Evolutionary conservation across 2,888 invertebrate species (phyloP), one percentile per base, ranked within the genome.

Genomic region (Cactoblastis cactorum): DNA sequence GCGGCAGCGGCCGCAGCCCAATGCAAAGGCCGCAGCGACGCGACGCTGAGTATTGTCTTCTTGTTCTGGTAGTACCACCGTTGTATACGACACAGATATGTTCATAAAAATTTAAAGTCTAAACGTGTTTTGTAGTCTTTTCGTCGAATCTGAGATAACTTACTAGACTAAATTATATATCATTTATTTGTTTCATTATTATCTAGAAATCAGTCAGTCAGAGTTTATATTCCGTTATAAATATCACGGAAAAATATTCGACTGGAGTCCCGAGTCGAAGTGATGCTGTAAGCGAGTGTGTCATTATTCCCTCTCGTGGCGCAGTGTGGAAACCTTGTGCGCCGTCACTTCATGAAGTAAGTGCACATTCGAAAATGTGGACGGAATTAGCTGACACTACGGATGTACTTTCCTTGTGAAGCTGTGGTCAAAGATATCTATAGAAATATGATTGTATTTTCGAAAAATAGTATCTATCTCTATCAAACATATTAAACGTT

Each of bases 71-170:
- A 76, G 75, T 73, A 77, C 74, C 77, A 72, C 71, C 71, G 62
- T 74, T 82, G 80, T 83, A 82, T 83, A 85, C 83, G 75, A 80
- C 77, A 79, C 76, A 82, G 88, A 89, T 89, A 89, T 89, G 88
- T 89, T 83, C 77, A 80, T 83, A 83, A 83, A 85, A 80, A 74
- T 81, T 86, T 48, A 80, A 79, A 85, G 73, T 85, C 86, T 87
- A 85, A 83, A 81, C 80, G 70, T 77, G 71, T 78, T 77, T 77
- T 69, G 74, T 85, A 89, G 88, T 88, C 88, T 89, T 88, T 87
- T 88, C 74, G 80, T 87, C 85, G 83, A 87, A 86, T 86, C 83
- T 83, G 84, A 85, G 83, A 88, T 85, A 85, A 77, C 86, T 88
- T 87, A 88, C 67, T 66, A 69, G 61, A 73, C 80, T 86, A 86